These are phyloP conservation scores for Climacteris rufus DNA, from an alignment of 2,113 vertebrate genomes.

Conservation along the genomic window DNA sequence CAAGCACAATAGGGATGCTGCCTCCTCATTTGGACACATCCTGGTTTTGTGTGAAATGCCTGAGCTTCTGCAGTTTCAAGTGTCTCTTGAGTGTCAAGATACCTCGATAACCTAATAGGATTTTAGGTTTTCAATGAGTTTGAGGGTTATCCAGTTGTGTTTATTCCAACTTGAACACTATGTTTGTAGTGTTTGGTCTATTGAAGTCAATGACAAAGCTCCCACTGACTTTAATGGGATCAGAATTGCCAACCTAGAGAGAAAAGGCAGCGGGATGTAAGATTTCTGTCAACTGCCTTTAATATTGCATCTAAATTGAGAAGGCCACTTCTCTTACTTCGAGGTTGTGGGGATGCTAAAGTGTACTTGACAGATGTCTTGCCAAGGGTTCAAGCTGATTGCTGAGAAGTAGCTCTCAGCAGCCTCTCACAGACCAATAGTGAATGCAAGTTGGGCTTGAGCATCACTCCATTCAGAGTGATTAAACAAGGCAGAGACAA, in stretches of 20 bases:
- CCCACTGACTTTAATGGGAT: slow-evolving; percentile 1
- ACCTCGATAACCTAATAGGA: background rate
- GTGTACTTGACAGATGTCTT: slow-evolving; percentile 48
- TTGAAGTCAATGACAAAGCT: slow-evolving; percentile 2
- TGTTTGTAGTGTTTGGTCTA: background rate
- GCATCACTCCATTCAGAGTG: slow-evolving; percentile 28
- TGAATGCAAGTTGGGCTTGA: slow-evolving; percentile 26
- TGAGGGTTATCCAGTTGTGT: slow-evolving; percentile 1
- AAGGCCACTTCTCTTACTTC: slow-evolving; percentile 20
- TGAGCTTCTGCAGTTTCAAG: slow-evolving; percentile 10
- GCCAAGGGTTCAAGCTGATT: slow-evolving; percentile 21
- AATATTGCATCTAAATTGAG: slow-evolving; percentile 14
- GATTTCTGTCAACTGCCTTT: slow-evolving; percentile 30
- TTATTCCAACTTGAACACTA: background rate
- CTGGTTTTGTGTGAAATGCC: background rate
- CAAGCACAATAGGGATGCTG: background rate
- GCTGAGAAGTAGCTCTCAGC: slow-evolving; percentile 40
- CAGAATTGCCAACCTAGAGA: background rate
- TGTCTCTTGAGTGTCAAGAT: background rate
- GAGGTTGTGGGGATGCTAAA: background rate
- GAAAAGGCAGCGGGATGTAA: background rate
- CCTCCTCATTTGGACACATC: background rate
- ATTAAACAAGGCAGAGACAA: slow-evolving; percentile 58
- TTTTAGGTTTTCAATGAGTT: slow-evolving; percentile 12
- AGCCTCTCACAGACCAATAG: background rate